Evolutionary conservation across 2,888 invertebrate genomes (phyloP), one percentile per base, ranked within the genome.

Genomic region (Xestia sexstrigata): DNA sequence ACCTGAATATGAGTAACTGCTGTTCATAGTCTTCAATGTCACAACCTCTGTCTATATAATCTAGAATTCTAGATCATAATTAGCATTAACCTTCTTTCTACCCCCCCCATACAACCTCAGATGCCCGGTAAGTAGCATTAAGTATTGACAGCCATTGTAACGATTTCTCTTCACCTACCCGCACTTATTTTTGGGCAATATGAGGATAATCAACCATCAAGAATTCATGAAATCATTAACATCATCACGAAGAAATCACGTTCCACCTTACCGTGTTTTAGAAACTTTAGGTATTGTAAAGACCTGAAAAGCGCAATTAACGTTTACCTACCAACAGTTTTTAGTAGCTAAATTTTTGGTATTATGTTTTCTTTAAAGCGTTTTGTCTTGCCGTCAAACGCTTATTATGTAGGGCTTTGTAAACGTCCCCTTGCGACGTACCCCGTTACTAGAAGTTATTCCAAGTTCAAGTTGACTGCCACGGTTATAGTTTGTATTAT

Each of bases 11-110:
- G 45, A 39, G 23, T 81, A 58, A 9, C 15, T 70, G 30, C 9
- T 17, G 17, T 60, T 62, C 35, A 45, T 26, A 35, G 35, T 65
- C n/a, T 4, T 66, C 26, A 66, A 68, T 68, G 26, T 45, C 75
- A 39, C 47, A 68, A 45, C 49, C 71, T 76, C 74, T 82, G 74
- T 76, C 76, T n/a, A n/a, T n/a, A n/a, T 74, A 15, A 39, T 68
- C 82, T 45, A 52, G 66, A 62, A n/a, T 26, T 42, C 63, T 15
- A 63, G 39, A 30, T 15, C 42, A 67, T 67, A n/a, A 52, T 47
- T 11, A 26, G 45, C 35, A 30, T 23, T 52, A 65, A 67, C 45
- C 55, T 66, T 55, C 35, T 30, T 20, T 76, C 52, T 47, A 39
- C n/a, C n/a, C n/a, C 39, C 47, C 39, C 15, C 20, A 62, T 35